Evolutionary conservation across 2,888 invertebrate species (phyloP).

Genomic region (Cantharis rustica): DNA sequence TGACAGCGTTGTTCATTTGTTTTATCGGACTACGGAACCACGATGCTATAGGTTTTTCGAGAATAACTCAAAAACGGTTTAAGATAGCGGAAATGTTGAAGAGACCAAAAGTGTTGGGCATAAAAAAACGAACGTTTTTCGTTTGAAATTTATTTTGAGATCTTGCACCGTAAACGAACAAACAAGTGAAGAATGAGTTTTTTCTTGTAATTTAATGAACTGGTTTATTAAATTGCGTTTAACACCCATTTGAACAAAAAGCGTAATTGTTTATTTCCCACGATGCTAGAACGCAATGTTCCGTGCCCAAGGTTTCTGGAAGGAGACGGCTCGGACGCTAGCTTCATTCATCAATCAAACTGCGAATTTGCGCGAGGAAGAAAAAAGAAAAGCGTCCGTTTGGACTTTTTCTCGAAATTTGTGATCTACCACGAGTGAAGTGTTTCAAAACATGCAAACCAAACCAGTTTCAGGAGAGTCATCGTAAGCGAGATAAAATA

Average conservation of each 20-base stretch:
- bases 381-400: background rate
- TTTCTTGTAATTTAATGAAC: background rate
- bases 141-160: no score
- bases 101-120: no score
- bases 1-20: no score
- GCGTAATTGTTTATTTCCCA: background rate
- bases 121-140: no score
- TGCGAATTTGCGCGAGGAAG: background rate
- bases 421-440: slow-evolving; percentile 19
- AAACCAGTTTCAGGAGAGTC: slow-evolving; percentile 17
- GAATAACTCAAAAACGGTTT: no score
- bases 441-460: slow-evolving; percentile 19
- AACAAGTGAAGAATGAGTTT: background rate
- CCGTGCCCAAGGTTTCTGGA: background rate
- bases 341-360: background rate
- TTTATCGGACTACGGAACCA: no score
- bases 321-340: background rate
- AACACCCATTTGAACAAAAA: background rate
- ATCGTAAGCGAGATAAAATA: slow-evolving; percentile 12
- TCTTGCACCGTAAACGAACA: no score
- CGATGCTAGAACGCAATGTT: background rate
- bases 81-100: no score
- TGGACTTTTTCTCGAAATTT: background rate
- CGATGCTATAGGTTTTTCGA: no score
- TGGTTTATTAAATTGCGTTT: background rate